Evolutionary conservation across 23 tunicate species (phyloP).

Genomic region (Styela clava): DNA sequence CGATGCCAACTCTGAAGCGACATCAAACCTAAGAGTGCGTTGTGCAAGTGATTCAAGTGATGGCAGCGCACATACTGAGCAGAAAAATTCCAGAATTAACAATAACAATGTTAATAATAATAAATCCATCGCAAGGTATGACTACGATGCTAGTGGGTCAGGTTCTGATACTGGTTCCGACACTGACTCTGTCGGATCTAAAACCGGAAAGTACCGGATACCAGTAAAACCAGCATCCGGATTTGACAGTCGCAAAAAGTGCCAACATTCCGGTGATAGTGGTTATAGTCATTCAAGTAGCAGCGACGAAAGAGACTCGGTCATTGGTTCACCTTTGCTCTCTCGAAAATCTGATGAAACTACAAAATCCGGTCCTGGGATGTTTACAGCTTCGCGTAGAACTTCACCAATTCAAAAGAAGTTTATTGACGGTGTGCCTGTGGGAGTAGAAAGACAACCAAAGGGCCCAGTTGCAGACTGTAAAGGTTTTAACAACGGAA

Average conservation of each 20-base stretch:
- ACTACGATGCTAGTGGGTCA: slow-evolving; percentile 68
- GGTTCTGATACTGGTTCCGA: slow-evolving; percentile 62
- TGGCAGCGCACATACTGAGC: background rate
- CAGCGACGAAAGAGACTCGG: slow-evolving; percentile 24
- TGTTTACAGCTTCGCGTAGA: background rate
- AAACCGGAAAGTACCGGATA: background rate
- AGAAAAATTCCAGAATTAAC: background rate
- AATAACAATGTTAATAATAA: background rate
- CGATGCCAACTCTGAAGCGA: slow-evolving; percentile 14
- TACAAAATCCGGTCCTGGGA: background rate
- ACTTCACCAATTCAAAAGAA: slow-evolving; percentile 5
- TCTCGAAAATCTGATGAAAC: background rate
- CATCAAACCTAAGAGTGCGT: background rate
- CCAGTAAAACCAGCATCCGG: background rate
- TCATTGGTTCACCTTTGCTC: background rate
- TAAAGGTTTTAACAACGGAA: background rate
- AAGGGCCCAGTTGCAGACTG: slow-evolving; percentile 18
- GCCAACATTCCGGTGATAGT: slow-evolving; percentile 30
- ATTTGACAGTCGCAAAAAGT: background rate
- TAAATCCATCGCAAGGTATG: background rate
- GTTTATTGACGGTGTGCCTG: slow-evolving; percentile 27
- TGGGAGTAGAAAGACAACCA: slow-evolving; percentile 23
- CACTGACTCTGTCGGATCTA: background rate
- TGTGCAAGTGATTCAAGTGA: slow-evolving; percentile 14
- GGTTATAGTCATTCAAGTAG: slow-evolving; percentile 72